Evolutionary conservation across 2,888 invertebrate genomes (phyloP).

Genomic region (Tenthredo mesomela): DNA sequence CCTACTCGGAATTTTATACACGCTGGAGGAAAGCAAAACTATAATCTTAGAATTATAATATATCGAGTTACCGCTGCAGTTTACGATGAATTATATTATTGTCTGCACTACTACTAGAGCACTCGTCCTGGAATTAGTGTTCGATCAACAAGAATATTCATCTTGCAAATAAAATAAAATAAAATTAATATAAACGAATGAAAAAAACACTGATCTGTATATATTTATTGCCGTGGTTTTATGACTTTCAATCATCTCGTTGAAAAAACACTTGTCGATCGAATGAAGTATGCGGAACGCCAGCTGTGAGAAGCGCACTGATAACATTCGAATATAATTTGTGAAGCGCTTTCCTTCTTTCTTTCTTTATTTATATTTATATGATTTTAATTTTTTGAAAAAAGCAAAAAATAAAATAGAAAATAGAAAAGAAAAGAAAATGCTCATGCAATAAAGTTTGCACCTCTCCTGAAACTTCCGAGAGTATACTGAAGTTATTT

Average conservation of each 20-base stretch:
- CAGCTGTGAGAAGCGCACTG: too few relatives aligned
- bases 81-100: too few relatives aligned
- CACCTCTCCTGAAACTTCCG: conserved; percentile 60
- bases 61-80: too few relatives aligned
- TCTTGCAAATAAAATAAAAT: neutral
- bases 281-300: too few relatives aligned
- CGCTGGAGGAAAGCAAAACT: too few relatives aligned
- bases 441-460: conserved; percentile 48
- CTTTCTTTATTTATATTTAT: conserved; percentile 7
- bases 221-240: neutral
- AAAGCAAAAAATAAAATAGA: too few relatives aligned
- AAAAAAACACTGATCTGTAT: neutral
- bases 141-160: neutral
- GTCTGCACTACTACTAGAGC: too few relatives aligned
- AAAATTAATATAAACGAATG: neutral
- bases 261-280: neutral
- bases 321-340: too few relatives aligned
- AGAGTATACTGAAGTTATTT: conserved; percentile 72
- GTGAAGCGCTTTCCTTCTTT: neutral
- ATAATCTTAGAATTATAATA: too few relatives aligned
- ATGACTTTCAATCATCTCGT: neutral
- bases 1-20: too few relatives aligned
- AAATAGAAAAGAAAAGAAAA: neutral
- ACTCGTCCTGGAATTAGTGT: neutral
- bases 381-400: too few relatives aligned